phyloP scores from a whole-genome alignment of 2,113 vertebrate species.

The Scalopus aquaticus region DNA sequence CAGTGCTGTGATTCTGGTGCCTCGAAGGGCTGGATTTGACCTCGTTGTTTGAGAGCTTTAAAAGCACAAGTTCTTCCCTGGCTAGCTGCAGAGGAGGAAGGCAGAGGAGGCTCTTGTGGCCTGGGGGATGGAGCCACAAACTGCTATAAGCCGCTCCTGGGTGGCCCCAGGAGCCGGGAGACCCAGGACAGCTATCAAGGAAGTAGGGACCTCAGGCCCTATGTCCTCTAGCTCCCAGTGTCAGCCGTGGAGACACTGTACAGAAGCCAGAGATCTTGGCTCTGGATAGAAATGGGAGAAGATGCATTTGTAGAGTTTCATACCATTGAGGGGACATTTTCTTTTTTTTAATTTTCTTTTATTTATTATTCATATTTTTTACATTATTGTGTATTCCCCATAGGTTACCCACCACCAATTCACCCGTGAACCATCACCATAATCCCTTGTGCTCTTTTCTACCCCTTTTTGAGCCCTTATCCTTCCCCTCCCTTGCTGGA shows the following conservation, averaged over 20 bases:
- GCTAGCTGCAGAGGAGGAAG: neutral
- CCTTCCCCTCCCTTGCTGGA: too few relatives aligned
- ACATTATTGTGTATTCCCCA: too few relatives aligned
- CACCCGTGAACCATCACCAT: too few relatives aligned
- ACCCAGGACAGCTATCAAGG: neutral
- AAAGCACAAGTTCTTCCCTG: neutral
- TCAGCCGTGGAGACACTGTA: accelerated
- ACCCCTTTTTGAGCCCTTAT: too few relatives aligned
- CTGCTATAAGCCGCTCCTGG: neutral
- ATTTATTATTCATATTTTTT: too few relatives aligned
- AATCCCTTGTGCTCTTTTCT: too few relatives aligned
- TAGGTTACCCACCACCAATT: too few relatives aligned
- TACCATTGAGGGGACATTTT: too few relatives aligned
- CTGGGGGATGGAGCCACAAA: neutral
- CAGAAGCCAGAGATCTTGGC: too few relatives aligned
- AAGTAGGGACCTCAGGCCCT: neutral
- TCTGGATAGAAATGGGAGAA: accelerated
- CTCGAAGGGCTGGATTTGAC: neutral
- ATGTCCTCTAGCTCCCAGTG: neutral
- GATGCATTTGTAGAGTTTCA: accelerated
- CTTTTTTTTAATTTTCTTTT: too few relatives aligned
- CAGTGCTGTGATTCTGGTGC: too few relatives aligned
- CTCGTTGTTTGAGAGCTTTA: neutral
- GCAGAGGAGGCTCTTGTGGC: neutral
- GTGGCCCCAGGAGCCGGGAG: too few relatives aligned